Conservation (phyloP, 2,797 vertebrate species). For the Parauchenoglanis punctatus region DNA sequence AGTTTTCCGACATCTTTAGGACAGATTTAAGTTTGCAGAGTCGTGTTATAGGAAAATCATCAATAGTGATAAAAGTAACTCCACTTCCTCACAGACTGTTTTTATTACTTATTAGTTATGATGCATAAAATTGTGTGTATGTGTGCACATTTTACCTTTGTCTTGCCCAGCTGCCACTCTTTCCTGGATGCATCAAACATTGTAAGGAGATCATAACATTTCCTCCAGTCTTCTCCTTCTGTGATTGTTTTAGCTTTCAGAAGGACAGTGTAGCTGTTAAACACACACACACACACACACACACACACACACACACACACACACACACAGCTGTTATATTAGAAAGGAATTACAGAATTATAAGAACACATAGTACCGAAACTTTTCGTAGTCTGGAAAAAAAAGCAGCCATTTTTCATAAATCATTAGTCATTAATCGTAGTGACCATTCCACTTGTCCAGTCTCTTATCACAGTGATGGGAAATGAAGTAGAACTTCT, state of each 20-base stretch:
- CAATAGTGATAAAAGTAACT: too few species aligned
- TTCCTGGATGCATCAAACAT: constrained; percentile 74
- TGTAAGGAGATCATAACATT: constrained; percentile 78
- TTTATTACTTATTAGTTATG: background rate
- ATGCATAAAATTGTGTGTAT: constrained; percentile 11
- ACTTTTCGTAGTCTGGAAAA: too few species aligned
- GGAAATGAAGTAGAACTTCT: background rate
- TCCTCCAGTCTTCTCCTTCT: constrained; percentile 68
- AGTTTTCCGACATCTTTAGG: too few species aligned
- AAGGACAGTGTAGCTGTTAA: constrained; percentile 86
- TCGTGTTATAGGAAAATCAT: too few species aligned
- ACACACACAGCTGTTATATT: background rate
- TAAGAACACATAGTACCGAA: background rate
- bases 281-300: constrained; percentile 22
- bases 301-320: constrained; percentile 40
- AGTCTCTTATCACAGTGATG: too few species aligned
- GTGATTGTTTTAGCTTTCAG: constrained; percentile 66
- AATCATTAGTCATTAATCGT: too few species aligned
- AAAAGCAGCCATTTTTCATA: too few species aligned
- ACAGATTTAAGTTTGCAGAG: too few species aligned
- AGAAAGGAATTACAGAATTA: background rate
- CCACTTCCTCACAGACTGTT: too few species aligned
- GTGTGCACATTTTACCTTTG: constrained; percentile 78
- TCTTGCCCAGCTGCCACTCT: constrained; percentile 89
- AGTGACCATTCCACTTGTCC: too few species aligned